Conservation (phyloP, 1,140 invertebrate genomes). For the Lamellibrachia luymesi region DNA sequence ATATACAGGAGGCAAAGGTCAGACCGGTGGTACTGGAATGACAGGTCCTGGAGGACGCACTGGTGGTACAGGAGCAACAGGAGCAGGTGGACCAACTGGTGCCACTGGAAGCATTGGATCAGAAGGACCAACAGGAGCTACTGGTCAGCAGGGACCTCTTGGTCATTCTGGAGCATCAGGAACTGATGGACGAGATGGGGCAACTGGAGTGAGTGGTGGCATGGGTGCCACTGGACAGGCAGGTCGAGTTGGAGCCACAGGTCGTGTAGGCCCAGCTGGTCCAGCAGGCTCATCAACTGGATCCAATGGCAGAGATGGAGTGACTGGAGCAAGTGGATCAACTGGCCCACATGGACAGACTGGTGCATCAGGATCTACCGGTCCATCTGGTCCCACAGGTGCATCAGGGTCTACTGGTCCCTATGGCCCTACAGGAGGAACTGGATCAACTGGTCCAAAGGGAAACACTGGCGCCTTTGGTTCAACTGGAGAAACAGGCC, state of each 20-base stretch:
- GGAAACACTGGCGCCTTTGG: slow-evolving; percentile 11
- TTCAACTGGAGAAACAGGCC: slow-evolving; percentile 17
- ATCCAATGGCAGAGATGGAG: slow-evolving; percentile 15
- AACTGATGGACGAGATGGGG: neutral
- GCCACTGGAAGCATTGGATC: neutral
- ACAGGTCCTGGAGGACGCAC: slow-evolving; percentile 11
- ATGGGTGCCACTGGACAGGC: slow-evolving; percentile 15
- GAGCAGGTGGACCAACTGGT: neutral
- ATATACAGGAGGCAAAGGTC: neutral
- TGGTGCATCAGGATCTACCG: slow-evolving; percentile 15
- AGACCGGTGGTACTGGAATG: neutral
- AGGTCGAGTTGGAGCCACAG: slow-evolving; percentile 20
- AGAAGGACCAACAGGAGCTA: neutral
- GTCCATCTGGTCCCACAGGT: slow-evolving; percentile 15
- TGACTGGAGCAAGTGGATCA: slow-evolving; percentile 19
- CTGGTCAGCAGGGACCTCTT: neutral
- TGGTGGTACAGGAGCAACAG: neutral
- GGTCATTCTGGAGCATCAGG: slow-evolving; percentile 17
- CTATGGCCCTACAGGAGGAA: slow-evolving; percentile 14
- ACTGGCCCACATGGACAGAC: slow-evolving; percentile 16
- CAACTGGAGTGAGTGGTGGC: neutral
- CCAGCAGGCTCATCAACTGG: slow-evolving; percentile 20
- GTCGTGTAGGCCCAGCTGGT: slow-evolving; percentile 9
- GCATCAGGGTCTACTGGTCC: slow-evolving; percentile 18
- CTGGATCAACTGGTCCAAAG: slow-evolving; percentile 14